A percentile compares a stretch with the other conserved stretches of the same genome.
These are phyloP conservation scores for Adelges cooleyi DNA, from an alignment of 1,140 invertebrate genomes.

Conservation along the genomic window DNA sequence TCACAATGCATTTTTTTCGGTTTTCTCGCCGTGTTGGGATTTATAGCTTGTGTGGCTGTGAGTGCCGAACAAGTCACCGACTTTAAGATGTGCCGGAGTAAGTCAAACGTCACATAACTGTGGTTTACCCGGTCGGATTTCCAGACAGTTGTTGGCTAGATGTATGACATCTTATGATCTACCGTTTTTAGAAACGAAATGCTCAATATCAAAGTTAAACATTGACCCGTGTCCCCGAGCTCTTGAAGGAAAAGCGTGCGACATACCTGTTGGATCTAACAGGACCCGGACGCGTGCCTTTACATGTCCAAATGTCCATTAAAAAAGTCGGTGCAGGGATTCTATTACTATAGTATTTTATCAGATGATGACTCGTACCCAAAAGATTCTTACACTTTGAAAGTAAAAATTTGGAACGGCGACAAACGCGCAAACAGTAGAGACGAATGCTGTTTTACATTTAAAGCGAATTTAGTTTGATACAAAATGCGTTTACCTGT, in stretches of 20 bases:
- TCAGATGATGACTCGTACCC: not conserved
- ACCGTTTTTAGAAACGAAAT: not conserved
- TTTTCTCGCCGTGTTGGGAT: not conserved
- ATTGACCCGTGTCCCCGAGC: slow-evolving; percentile 9
- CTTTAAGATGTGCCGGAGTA: too few relatives aligned
- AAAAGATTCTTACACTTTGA: not conserved
- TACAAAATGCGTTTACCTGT: too few relatives aligned
- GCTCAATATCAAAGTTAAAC: not conserved
- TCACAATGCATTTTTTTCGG: too few relatives aligned
- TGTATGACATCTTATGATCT: too few relatives aligned
- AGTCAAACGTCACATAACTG: too few relatives aligned
- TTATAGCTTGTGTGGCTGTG: not conserved
- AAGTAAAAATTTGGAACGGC: not conserved
- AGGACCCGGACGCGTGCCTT: not conserved
- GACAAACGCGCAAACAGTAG: not conserved
- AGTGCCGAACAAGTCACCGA: not conserved
- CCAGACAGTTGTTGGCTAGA: too few relatives aligned
- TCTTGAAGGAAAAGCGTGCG: not conserved
- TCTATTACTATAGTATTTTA: too few relatives aligned
- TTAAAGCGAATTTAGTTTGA: not conserved
- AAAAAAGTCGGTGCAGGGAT: too few relatives aligned
- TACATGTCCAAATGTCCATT: not conserved
- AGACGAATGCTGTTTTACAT: slow-evolving; percentile 5
- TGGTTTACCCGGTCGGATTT: too few relatives aligned
- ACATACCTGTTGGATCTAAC: not conserved